Conservation (phyloP, 2,888 invertebrate species). For the Acleris sparsana region DNA sequence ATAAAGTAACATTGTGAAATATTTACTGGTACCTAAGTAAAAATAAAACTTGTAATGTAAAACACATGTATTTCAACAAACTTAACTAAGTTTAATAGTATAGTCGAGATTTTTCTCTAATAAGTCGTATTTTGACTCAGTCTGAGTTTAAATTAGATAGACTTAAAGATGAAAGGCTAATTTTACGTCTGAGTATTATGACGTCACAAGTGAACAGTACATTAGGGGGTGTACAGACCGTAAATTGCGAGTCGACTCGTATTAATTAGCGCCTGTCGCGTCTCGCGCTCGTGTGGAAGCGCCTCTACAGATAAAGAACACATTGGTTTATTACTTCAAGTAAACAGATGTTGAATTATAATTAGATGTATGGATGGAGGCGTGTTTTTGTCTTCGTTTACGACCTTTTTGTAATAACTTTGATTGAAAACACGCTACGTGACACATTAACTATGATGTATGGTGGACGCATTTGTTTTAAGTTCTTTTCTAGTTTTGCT, state of each 20-base stretch:
- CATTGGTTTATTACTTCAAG: constrained; percentile 26
- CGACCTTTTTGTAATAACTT: background rate
- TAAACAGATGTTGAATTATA: constrained; percentile 33
- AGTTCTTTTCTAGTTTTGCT: background rate
- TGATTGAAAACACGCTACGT: constrained; percentile 1
- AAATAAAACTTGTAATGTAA: too few species aligned
- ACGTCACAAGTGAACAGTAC: constrained; percentile 27
- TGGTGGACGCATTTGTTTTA: background rate
- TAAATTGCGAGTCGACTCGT: constrained; percentile 54
- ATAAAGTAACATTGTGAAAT: too few species aligned
- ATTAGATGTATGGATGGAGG: constrained; percentile 20
- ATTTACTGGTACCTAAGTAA: too few species aligned
- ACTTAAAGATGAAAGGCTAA: constrained; percentile 13
- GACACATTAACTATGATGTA: background rate
- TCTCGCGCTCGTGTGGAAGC: constrained; percentile 41
- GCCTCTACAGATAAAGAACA: constrained; percentile 36
- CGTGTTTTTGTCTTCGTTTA: constrained; percentile 4
- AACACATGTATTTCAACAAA: too few species aligned
- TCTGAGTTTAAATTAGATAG: background rate
- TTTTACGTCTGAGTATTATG: constrained; percentile 27
- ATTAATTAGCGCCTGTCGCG: constrained; percentile 61
- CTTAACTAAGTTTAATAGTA: too few species aligned
- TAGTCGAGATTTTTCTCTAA: too few species aligned
- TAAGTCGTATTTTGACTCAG: too few species aligned
- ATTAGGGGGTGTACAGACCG: constrained; percentile 44